A percentile compares a stretch with the other conserved stretches of the same genome.
Evolutionary conservation across 2,888 invertebrate genomes (phyloP).

Genomic region (Drosophila kuntzei): DNA sequence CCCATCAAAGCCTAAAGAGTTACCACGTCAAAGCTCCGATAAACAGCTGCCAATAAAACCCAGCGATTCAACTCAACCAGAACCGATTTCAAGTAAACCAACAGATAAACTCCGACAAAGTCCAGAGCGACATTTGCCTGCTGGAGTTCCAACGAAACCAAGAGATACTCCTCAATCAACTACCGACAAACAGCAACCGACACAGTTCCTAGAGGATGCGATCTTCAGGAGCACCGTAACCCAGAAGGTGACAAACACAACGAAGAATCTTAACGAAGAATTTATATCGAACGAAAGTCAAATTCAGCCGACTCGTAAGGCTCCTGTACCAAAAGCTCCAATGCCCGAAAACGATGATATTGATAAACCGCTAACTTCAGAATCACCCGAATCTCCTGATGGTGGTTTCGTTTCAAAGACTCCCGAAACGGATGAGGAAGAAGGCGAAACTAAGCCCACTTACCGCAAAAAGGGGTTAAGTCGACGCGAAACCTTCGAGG

Average conservation of each 20-base stretch:
- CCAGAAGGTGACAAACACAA: constrained; percentile 51
- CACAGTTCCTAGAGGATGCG: constrained; percentile 46
- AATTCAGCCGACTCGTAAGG: constrained; percentile 16
- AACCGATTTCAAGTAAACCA: constrained; percentile 1
- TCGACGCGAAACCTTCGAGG: constrained; percentile 90
- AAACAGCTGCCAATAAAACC: constrained; percentile 10
- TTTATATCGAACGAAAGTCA: constrained; percentile 70
- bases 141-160: constrained; percentile 2
- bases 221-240: constrained; percentile 58
- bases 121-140: constrained; percentile 36
- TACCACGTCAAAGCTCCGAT: constrained; percentile 18
- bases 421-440: constrained; percentile 45
- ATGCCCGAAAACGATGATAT: constrained; percentile 11
- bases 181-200: constrained; percentile 19
- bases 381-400: constrained; percentile 67
- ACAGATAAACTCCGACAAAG: constrained; percentile 29
- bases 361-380: constrained; percentile 18
- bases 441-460: constrained; percentile 82
- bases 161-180: constrained; percentile 2
- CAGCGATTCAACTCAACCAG: background rate
- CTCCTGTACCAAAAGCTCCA: constrained; percentile 21
- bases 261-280: constrained; percentile 64
- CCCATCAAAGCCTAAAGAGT: constrained; percentile 14
- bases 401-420: constrained; percentile 76
- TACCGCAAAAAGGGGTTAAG: constrained; percentile 87